These are phyloP conservation scores for Exocentrus adspersus DNA, from an alignment of 2,888 invertebrate species.

Conservation along the genomic window DNA sequence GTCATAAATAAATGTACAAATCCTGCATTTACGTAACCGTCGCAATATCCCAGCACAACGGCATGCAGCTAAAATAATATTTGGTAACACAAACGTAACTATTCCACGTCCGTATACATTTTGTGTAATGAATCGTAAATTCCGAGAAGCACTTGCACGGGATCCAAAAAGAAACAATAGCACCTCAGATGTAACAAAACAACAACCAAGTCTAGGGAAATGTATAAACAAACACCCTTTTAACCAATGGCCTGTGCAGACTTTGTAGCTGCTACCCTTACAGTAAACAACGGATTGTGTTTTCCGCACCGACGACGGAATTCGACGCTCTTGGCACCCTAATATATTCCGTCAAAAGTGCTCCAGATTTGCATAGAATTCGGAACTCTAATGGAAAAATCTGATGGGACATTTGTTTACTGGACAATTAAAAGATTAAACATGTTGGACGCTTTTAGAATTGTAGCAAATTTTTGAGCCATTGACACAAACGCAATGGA, in stretches of 20 bases:
- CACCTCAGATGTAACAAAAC: constrained; percentile 30
- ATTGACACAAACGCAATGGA: no score
- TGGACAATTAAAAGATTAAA: not conserved
- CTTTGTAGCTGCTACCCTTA: constrained; percentile 6
- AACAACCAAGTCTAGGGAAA: constrained; percentile 12
- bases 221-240: constrained; percentile 23
- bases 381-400: constrained; percentile 36
- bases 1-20: no score
- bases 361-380: constrained; percentile 34
- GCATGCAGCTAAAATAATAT: not conserved
- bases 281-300: constrained; percentile 14
- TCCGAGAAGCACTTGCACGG: constrained; percentile 35
- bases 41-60: no score
- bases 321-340: constrained; percentile 6
- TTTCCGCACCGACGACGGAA: not conserved
- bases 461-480: no score
- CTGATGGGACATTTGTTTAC: constrained; percentile 31
- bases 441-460: not conserved
- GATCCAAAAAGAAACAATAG: constrained; percentile 39
- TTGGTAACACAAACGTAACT: not conserved
- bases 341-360: constrained; percentile 37
- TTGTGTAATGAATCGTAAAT: constrained; percentile 40
- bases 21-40: no score
- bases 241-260: constrained; percentile 20
- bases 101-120: constrained; percentile 13